A percentile compares a stretch with the other conserved stretches of the same genome.
phyloP scores from a whole-genome alignment of 2,888 invertebrate genomes.

The Bursaphelenchus okinawaensis region DNA sequence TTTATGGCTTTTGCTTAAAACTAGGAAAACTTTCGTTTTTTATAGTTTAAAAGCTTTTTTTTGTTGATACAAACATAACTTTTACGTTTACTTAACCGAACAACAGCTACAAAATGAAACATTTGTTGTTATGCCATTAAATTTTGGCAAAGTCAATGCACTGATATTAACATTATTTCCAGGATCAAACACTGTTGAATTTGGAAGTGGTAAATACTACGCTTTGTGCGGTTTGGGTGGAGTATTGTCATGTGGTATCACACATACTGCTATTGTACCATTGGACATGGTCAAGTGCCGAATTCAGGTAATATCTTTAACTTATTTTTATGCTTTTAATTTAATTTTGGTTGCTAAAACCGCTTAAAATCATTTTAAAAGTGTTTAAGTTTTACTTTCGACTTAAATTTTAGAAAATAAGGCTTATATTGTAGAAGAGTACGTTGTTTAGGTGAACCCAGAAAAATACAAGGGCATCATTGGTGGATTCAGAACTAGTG shows the following conservation, averaged over 20 bases:
- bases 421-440: not conserved
- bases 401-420: not conserved
- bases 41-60: no score
- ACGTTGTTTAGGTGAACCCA: constrained; percentile 71
- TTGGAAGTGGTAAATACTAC: constrained; percentile 83
- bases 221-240: constrained; percentile 87
- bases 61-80: no score
- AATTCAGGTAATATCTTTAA: constrained; percentile 66
- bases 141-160: no score
- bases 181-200: no score
- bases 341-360: not conserved
- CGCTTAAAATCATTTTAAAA: not conserved
- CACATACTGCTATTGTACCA: constrained; percentile 82
- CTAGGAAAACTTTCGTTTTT: no score
- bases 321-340: no score
- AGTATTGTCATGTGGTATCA: constrained; percentile 75
- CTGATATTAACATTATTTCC: no score
- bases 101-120: no score
- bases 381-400: no score
- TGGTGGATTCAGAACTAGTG: constrained; percentile 73
- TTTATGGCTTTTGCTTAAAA: no score
- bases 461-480: constrained; percentile 82
- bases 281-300: constrained; percentile 91
- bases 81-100: no score
- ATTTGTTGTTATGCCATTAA: no score